Evolutionary conservation across 2,797 vertebrate species (phyloP).

Genomic region (Acanthis flammea): DNA sequence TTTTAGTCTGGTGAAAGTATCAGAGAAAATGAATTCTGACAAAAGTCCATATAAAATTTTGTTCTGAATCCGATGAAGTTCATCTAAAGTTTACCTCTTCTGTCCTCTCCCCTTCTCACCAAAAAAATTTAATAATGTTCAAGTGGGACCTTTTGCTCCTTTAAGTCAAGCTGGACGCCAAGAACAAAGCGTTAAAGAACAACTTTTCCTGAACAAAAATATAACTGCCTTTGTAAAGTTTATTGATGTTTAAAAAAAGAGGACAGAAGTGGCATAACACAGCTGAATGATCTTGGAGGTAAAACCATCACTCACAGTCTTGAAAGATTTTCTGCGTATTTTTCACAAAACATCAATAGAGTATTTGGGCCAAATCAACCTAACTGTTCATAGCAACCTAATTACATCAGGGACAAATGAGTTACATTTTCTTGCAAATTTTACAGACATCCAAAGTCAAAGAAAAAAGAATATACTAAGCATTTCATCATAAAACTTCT

Average conservation of each 20-base stretch:
- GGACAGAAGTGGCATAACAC: not conserved
- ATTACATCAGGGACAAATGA: not conserved
- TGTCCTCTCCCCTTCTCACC: fast-evolving
- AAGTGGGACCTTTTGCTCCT: not conserved
- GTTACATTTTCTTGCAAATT: not conserved
- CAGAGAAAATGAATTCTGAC: not conserved
- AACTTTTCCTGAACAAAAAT: not conserved
- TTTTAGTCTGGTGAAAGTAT: not conserved
- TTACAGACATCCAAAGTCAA: not conserved
- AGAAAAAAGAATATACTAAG: not conserved
- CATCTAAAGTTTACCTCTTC: not conserved
- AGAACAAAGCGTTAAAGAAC: not conserved
- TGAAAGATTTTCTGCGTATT: not conserved
- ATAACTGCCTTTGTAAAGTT: not conserved
- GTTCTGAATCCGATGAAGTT: not conserved
- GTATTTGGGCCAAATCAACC: not conserved
- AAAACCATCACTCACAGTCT: not conserved
- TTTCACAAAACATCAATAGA: not conserved
- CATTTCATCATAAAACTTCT: not conserved
- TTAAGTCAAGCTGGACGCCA: not conserved
- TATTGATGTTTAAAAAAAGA: not conserved
- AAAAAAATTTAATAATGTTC: not conserved
- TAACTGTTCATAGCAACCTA: not conserved
- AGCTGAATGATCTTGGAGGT: not conserved
- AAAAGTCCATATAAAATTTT: not conserved